phyloP scores from a whole-genome alignment of 2,113 vertebrate genomes.

The Junco hyemalis region DNA sequence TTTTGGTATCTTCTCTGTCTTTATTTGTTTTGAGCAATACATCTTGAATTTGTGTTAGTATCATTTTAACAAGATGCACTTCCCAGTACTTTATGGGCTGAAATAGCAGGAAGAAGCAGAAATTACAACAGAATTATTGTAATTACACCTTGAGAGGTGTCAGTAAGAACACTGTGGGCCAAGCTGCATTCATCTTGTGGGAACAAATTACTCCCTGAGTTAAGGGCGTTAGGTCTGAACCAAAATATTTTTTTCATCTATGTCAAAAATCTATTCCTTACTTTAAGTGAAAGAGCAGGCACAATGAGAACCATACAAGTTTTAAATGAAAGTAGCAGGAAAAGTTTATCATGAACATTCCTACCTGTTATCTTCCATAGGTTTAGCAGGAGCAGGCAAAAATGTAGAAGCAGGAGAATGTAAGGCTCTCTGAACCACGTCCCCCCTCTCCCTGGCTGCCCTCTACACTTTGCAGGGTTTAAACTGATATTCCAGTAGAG shows the following conservation, averaged over 20 bases:
- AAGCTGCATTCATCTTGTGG: neutral
- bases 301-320: neutral
- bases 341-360: neutral
- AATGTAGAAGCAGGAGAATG: neutral
- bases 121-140: neutral
- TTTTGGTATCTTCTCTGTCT: neutral
- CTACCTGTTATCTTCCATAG: neutral
- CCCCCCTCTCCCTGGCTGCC: neutral
- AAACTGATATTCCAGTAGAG: neutral
- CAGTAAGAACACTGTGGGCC: neutral
- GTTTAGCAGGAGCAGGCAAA: neutral
- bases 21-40: neutral
- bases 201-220: neutral
- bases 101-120: neutral
- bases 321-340: neutral
- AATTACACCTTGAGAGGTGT: neutral
- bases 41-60: neutral
- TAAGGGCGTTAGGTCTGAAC: neutral
- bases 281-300: neutral
- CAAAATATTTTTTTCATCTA: neutral
- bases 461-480: neutral
- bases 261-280: neutral
- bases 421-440: neutral
- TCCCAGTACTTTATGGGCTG: neutral
- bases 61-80: neutral